Base-by-base conservation (phyloP, 1,140 invertebrate species). In the Linepithema humile region DNA sequence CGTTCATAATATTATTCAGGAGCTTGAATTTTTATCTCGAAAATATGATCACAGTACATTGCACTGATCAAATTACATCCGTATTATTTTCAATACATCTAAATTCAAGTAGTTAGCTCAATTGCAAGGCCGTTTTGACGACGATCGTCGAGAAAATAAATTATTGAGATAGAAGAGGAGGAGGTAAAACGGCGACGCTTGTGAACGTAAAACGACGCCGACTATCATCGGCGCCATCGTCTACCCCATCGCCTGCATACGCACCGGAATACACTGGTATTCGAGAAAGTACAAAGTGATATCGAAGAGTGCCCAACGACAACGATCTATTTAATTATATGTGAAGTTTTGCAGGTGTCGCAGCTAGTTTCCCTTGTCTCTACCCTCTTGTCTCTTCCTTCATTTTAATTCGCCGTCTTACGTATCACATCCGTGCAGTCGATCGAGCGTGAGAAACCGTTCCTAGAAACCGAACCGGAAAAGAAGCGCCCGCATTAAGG, bases 261-360 rank as follows among this genome's bases (percentile, higher is more conserved):
- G 84, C 60, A 89, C 86, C 82, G 29, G 40, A 73, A 64, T 83
- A 75, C 53, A 7, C 32, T 67, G 57, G 45, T 59, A 80, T 43
- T 45, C 62, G 62, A 26, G 23, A 20, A 35, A 53, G 38, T 69
- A 82, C 73, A 50, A 85, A 77, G 88, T 80, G 57, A 26, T 73
- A 60, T 77, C 87, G 87, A 90, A 90, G 85, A 89, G 87, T 86
- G 87, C 72, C 48, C 67, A 57, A 73, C 73, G 86, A 88, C 88
- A 89, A 91, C 80, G 83, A 87, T 88, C 87, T 90, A 90, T 91
- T 88, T 91, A 92, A 92, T 92, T 91, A 88, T 85, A 91, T 72
- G 85, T 85, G 65, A 91, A 70, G 78, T 88, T 88, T 90, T 80
- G 91, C 91, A 92, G 91, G 91, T 92, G 87, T 62, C 69, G 57